Percentiles rank a stretch among this genome's conserved stretches.
Conservation (phyloP, 2,888 invertebrate species). For the Ferdinandea cuprea region DNA sequence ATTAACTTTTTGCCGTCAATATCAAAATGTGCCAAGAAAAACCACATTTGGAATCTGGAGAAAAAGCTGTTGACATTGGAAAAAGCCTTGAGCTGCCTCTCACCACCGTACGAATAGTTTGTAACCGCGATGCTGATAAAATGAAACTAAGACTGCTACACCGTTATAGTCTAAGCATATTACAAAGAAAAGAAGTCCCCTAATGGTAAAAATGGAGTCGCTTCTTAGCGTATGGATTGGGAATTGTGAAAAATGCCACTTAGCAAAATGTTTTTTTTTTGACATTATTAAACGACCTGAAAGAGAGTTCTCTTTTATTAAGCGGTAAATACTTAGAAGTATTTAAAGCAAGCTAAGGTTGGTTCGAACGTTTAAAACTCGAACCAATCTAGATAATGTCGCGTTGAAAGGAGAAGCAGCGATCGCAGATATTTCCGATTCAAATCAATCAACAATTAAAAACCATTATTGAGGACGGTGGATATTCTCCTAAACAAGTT, state of each 20-base stretch:
- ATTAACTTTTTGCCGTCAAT: too few species aligned
- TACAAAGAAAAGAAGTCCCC: too few species aligned
- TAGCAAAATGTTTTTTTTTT: background rate
- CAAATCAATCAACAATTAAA: constrained; percentile 5
- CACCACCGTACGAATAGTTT: too few species aligned
- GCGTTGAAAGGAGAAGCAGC: constrained; percentile 1
- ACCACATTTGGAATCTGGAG: too few species aligned
- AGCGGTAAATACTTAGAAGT: constrained; percentile 15
- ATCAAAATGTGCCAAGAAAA: too few species aligned
- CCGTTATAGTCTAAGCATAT: too few species aligned
- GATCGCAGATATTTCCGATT: background rate
- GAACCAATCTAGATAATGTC: background rate
- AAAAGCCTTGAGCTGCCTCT: too few species aligned
- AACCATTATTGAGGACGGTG: constrained; percentile 53
- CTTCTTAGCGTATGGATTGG: too few species aligned
- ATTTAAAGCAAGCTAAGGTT: constrained; percentile 24
- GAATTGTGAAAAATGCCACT: background rate
- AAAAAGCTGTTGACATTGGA: too few species aligned
- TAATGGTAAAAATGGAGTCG: too few species aligned
- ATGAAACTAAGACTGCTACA: too few species aligned
- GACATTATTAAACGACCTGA: constrained; percentile 1
- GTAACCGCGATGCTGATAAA: too few species aligned
- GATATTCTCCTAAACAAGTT: constrained; percentile 55
- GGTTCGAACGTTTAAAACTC: constrained; percentile 31
- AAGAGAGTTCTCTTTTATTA: constrained; percentile 8